These are phyloP conservation scores for Agrypnus murinus DNA, from an alignment of 2,888 invertebrate genomes.

Conservation along the genomic window DNA sequence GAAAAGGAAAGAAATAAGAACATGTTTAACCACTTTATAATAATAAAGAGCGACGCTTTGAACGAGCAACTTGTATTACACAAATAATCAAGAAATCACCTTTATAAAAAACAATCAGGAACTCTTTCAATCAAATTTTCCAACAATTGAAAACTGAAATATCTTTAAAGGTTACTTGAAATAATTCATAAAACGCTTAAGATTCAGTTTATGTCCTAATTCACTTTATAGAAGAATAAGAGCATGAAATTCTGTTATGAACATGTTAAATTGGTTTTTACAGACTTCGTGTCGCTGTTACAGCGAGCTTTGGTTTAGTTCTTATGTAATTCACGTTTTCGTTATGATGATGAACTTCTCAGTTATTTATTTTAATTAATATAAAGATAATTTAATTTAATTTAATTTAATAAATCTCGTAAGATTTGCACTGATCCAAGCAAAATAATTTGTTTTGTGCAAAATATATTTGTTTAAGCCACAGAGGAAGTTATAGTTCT, in stretches of 20 bases:
- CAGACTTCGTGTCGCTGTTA: constrained; percentile 19
- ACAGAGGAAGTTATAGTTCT: no score
- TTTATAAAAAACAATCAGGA: background rate
- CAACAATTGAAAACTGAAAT: constrained; percentile 1
- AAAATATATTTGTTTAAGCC: no score
- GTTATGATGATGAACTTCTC: constrained; percentile 2
- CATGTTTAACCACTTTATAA: background rate
- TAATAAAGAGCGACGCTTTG: background rate
- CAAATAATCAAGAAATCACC: background rate
- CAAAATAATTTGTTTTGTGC: no score
- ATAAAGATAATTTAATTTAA: background rate
- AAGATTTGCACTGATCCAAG: background rate
- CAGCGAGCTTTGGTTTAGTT: constrained; percentile 5
- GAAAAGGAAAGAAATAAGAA: constrained; percentile 3
- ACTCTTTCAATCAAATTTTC: background rate
- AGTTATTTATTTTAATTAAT: constrained; percentile 17
- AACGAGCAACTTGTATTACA: background rate
- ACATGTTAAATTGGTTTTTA: constrained; percentile 32
- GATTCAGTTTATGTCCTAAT: constrained; percentile 27
- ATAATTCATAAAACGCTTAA: constrained; percentile 25
- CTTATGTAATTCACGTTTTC: constrained; percentile 10
- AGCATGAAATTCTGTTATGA: constrained; percentile 31
- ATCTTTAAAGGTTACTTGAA: constrained; percentile 22
- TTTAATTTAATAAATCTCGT: background rate
- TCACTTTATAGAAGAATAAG: constrained; percentile 30